Evolutionary conservation across 2,797 vertebrate genomes (phyloP).

Genomic region (Semaprochilodus insignis): DNA sequence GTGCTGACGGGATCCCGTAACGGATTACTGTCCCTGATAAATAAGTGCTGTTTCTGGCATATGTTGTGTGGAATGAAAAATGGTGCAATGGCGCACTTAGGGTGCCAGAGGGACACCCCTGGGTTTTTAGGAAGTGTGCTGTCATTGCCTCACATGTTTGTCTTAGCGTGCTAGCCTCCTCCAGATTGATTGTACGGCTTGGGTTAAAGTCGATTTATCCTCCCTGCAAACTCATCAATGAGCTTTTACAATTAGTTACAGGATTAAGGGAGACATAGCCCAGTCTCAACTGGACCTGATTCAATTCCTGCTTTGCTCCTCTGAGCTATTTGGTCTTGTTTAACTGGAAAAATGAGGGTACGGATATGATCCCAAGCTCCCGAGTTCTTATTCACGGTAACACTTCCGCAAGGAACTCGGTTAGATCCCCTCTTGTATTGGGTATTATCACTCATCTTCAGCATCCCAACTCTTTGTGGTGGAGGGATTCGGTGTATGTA

Average conservation of each 20-base stretch:
- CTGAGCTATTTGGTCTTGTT: conserved; percentile 36
- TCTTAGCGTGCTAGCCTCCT: conserved; percentile 30
- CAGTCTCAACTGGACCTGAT: conserved; percentile 38
- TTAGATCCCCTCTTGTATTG: conserved; percentile 20
- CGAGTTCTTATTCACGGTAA: conserved; percentile 37
- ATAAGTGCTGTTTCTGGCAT: conserved; percentile 24
- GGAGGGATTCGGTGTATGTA: not conserved
- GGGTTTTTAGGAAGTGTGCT: conserved; percentile 23
- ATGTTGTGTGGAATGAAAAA: conserved; percentile 31
- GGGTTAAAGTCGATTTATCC: conserved; percentile 51
- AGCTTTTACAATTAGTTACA: conserved; percentile 49
- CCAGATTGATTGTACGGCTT: conserved; percentile 32
- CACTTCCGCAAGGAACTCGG: conserved; percentile 16
- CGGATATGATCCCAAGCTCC: conserved; percentile 20
- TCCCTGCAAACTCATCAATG: conserved; percentile 52
- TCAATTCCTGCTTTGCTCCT: conserved; percentile 39
- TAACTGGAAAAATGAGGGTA: conserved; percentile 16
- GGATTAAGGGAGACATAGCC: conserved; percentile 46
- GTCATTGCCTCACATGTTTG: conserved; percentile 25
- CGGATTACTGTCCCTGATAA: conserved; percentile 6
- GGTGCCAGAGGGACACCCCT: not conserved
- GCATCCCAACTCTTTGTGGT: not conserved
- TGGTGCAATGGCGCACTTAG: conserved; percentile 31
- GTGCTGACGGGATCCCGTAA: not conserved
- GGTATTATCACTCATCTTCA: not conserved